Percentiles rank a stretch among this genome's conserved stretches.
phyloP scores from a whole-genome alignment of 2,113 vertebrate species.

The Eulemur macaco region DNA sequence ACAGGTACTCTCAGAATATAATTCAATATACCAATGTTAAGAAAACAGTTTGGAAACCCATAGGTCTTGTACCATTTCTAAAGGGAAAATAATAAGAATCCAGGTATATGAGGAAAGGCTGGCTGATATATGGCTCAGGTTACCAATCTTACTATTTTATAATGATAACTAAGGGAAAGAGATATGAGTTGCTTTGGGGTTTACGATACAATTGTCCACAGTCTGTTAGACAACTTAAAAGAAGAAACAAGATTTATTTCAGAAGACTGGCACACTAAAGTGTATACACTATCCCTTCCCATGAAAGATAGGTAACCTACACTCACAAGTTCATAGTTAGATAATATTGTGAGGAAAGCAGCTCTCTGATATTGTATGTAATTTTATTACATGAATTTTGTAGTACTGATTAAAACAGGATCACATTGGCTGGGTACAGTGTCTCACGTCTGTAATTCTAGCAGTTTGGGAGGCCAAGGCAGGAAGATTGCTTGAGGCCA shows the following conservation, averaged over 20 bases:
- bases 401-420: background rate
- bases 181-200: background rate
- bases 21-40: background rate
- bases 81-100: constrained; percentile 21
- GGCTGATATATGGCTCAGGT: background rate
- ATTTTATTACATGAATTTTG: background rate
- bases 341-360: background rate
- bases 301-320: background rate
- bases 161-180: background rate
- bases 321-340: background rate
- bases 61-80: constrained; percentile 8
- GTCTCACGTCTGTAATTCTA: too few species aligned
- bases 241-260: background rate
- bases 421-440: background rate
- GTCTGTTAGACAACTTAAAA: background rate
- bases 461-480: too few species aligned
- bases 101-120: background rate
- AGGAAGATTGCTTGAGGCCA: too few species aligned
- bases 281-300: background rate
- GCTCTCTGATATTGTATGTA: background rate
- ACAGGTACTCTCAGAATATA: background rate
- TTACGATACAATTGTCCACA: background rate
- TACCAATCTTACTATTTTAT: background rate
- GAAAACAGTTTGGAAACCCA: background rate
- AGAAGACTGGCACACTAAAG: background rate